Evolutionary conservation across 1,140 invertebrate species (phyloP), one percentile per base, ranked within the genome.

Genomic region (Ceratosolen solmsi): DNA sequence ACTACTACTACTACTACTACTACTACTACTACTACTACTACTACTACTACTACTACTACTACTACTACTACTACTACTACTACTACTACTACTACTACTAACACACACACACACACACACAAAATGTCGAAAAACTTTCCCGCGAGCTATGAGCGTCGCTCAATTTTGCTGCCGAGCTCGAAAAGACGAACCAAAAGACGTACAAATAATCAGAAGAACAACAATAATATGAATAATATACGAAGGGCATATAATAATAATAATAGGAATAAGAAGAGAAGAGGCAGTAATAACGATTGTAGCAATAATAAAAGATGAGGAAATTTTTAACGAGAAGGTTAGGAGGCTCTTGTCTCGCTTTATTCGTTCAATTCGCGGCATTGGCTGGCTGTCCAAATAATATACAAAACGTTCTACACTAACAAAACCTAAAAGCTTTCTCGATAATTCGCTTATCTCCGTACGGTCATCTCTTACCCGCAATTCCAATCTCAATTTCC

Each of bases 401-500:
- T n/a, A n/a, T n/a, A n/a, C n/a, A 72, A 51, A 1, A 49, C 33
- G 36, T 5, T 49, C 15, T 27, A 11, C 25, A 38, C 78, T 63
- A 73, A 80, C 56, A 72, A 71, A 63, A 33, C 51, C 13, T 22
- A 72, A 72, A 41, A 41, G 58, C 30, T 13, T 7, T 36, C 70
- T 15, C 54, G 20, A 60, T 68, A 72, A 79, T 72, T 72, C 68
- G 51, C 54, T 56, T 72, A 71, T 79, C 22, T 71, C 8, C n/a
- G 30, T 41, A 2, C 30, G 38, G 30, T 36, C n/a, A 17, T 76
- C n/a, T 41, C 9, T 51, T 15, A 17, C 38, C 13, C 38, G 71
- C 46, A 56, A 81, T 81, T 56, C 46, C 30, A 81, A 82, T 60
- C 38, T 82, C 80, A 71, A 82, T 82, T 82, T 63, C 38, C 73